Evolutionary conservation across 2,113 vertebrate genomes (phyloP).

Genomic region (Dicerorhinus sumatrensis): DNA sequence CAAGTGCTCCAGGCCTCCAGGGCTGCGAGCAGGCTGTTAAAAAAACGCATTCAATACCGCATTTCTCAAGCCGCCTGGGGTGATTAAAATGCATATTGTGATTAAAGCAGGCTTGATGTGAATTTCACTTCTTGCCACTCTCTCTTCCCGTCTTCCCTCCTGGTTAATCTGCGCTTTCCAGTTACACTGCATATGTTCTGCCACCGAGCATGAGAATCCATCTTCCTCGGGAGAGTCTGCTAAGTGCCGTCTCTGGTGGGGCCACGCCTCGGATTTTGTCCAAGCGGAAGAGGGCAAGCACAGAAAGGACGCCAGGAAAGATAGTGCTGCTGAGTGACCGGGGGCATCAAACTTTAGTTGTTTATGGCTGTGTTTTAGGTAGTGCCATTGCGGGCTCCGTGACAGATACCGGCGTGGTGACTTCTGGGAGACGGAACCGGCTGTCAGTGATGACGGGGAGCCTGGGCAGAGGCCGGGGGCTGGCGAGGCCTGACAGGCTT

Average conservation of each 20-base stretch:
- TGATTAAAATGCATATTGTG: background rate
- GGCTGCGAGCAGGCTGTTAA: background rate
- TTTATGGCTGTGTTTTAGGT: background rate
- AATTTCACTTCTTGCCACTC: background rate
- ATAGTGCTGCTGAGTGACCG: background rate
- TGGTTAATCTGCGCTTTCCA: background rate
- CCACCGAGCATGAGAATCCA: background rate
- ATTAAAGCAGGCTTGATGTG: background rate
- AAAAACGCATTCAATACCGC: background rate
- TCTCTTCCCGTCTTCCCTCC: background rate
- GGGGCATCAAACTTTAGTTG: background rate
- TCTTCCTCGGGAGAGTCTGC: background rate
- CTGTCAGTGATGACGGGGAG: background rate
- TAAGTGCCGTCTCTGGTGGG: background rate
- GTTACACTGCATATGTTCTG: background rate
- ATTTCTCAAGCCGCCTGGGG: background rate
- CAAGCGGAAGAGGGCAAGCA: background rate
- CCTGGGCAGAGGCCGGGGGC: background rate
- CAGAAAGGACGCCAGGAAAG: background rate
- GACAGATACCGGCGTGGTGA: background rate
- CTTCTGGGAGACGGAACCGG: background rate
- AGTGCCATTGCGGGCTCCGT: background rate
- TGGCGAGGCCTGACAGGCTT: background rate
- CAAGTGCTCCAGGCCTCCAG: background rate
- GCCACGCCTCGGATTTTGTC: fast-evolving